Evolutionary conservation across 1,140 invertebrate genomes (phyloP).

Genomic region (Laupala kohalensis): DNA sequence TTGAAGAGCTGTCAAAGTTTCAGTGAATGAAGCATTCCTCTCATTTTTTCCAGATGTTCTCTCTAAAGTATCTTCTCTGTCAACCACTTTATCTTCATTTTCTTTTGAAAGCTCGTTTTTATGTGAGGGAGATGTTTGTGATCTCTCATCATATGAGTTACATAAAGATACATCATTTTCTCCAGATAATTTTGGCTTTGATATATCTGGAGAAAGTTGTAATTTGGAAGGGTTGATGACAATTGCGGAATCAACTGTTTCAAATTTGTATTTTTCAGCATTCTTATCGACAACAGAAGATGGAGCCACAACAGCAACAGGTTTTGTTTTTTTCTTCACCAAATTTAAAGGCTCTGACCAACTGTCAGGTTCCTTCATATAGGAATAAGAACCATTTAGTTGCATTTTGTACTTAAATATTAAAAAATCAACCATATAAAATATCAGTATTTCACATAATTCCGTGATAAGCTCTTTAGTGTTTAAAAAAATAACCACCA

Average conservation of each 20-base stretch:
- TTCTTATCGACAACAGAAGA: conserved; percentile 5
- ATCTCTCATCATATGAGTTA: too few species aligned
- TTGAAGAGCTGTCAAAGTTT: background rate
- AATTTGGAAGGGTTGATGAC: background rate
- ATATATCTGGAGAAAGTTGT: background rate
- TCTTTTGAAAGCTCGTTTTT: background rate
- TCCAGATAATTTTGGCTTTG: background rate
- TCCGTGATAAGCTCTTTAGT: too few species aligned
- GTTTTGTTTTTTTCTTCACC: conserved; percentile 30
- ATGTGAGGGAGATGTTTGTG: background rate
- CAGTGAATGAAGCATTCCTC: background rate
- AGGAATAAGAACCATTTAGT: background rate
- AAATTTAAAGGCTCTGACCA: conserved; percentile 28
- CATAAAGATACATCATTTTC: background rate
- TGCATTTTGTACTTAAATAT: conserved; percentile 5
- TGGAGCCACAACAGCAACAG: conserved; percentile 32
- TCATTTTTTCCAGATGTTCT: background rate
- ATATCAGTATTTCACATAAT: too few species aligned
- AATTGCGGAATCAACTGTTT: background rate
- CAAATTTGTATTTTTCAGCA: background rate
- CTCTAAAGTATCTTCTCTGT: background rate
- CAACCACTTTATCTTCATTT: background rate
- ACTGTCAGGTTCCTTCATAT: conserved; percentile 11
- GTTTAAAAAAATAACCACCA: too few species aligned
- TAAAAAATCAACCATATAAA: too few species aligned